Base-by-base conservation (phyloP, 2,888 invertebrate genomes). In the Cryptosula pallasiana region DNA sequence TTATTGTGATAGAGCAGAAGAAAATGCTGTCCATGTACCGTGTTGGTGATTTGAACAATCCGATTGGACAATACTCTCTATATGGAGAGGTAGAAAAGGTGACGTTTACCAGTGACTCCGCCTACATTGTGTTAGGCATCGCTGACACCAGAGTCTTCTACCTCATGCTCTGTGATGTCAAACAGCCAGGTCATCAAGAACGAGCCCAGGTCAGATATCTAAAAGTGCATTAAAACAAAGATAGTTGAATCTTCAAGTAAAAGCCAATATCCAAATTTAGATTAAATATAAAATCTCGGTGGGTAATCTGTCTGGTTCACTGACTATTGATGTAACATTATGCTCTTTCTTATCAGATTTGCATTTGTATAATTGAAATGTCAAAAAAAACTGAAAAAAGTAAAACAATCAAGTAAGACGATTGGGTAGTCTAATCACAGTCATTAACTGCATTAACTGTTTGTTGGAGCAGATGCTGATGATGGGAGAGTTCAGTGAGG, bases 11-110 rank as follows among this genome's bases (percentile, higher is more conserved):
- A 3, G 63, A 63, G 32, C 63, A 63, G 32, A 63, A 63, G 63
- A 63, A 63, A 32, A 63, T 63, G 63, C 29, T 63, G 32, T 25
- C 5, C 34, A 63, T 63, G 63, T 63, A 63, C 32, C 2, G 63
- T 5, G 27, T 63, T 3, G 63, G 34, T 29, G 34, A 63, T 63
- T 32, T 63, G n/a, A 63, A n/a, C 5, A 34, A 20, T 16, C 13
- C 32, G 2, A 63, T 63, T 63, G 63, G 63, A 27, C 63, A 63
- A n/a, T 63, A 63, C 27, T 63, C 63, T 13, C 20, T 63, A 16
- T 63, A 63, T 63, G 63, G 63, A 63, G 63, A 63, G 32, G 27
- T 34, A 32, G 63, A 63, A 32, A 63, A 27, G 32, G 63, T 63
- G 20, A 32, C 32, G 9, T 63, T 63, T 32, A 25, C 63, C 63